Base-by-base conservation (phyloP, 2,888 invertebrate genomes). In the Orthosia cruda region DNA sequence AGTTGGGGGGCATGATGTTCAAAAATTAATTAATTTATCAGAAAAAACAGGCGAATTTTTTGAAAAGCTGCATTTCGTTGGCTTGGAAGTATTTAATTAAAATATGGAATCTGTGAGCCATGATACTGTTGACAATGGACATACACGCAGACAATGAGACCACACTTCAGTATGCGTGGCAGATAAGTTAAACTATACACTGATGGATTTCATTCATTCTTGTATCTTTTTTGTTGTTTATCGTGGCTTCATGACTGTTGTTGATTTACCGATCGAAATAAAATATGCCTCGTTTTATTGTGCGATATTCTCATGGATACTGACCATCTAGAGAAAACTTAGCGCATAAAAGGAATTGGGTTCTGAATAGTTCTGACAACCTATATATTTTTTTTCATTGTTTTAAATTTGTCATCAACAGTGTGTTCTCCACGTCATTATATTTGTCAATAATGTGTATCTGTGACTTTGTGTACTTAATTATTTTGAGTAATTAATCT, bases 151-250 rank as follows among this genome's bases (percentile, higher is more conserved):
- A 77, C 47, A 71, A 63, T 77, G 47, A 23, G 49, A 69, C 77
- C 54, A 47, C 32, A 59, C 11, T 40, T n/a, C n/a, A n/a, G 16
- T 18, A 59, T 59, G 9, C 47, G 18, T 23, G 18, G 32, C 62
- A 58, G 77, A 32, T 62, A 77, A 40, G 40, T 40, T 9, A 40
- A 58, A 77, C 71, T 77, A 77, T 77, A 63, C 32, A 18, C 23
- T 52, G 47, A 47, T 63, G 23, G n/a, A n/a, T 9, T 62, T 70
- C 16, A 58, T 58, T 58, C 3, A 52, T 52, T n/a, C 4, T 52
- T 71, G 45, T 62, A 40, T 45, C n/a, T 20, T 67, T 63, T 55
- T 52, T 13, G 1, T 3, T 18, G 20, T 52, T 47, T 47, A 76
- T 23, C 23, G 23, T 23, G 23, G 52, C 23, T 74, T 45, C 26